Percentiles rank a stretch among this genome's conserved stretches.
phyloP scores from a whole-genome alignment of 2,797 vertebrate genomes.

The Vespertilio murinus region DNA sequence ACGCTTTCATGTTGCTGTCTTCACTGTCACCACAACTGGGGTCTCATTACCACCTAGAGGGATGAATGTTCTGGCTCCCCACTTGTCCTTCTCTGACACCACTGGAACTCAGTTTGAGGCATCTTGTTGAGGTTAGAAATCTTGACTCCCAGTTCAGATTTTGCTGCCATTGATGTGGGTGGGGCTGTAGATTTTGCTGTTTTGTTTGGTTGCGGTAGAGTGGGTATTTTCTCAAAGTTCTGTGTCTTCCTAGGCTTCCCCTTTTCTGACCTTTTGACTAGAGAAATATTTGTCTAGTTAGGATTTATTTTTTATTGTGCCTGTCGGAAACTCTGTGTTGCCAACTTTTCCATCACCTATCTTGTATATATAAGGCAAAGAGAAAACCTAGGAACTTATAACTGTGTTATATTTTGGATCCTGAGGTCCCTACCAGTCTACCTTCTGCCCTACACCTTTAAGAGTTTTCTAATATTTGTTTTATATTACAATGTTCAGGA shows the following conservation, averaged over 20 bases:
- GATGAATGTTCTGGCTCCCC: background rate
- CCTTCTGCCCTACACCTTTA: background rate
- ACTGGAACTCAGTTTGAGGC: fast-evolving
- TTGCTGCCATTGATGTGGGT: background rate
- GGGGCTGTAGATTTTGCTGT: background rate
- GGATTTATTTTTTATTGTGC: background rate
- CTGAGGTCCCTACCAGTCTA: background rate
- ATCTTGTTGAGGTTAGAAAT: background rate
- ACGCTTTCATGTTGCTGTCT: background rate
- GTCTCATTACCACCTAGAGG: background rate
- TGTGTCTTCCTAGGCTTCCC: background rate
- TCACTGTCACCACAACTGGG: no score
- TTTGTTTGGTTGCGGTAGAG: background rate
- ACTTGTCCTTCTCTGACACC: background rate
- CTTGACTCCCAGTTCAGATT: background rate
- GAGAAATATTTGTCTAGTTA: background rate
- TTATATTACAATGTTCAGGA: background rate
- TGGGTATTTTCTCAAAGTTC: background rate
- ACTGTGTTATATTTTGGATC: background rate
- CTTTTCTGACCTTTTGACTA: background rate
- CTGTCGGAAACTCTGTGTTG: background rate
- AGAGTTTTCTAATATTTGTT: background rate
- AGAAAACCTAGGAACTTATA: background rate
- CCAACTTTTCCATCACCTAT: background rate
- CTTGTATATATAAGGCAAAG: background rate